Conservation (phyloP, 1,140 invertebrate genomes). For the Apis dorsata region DNA sequence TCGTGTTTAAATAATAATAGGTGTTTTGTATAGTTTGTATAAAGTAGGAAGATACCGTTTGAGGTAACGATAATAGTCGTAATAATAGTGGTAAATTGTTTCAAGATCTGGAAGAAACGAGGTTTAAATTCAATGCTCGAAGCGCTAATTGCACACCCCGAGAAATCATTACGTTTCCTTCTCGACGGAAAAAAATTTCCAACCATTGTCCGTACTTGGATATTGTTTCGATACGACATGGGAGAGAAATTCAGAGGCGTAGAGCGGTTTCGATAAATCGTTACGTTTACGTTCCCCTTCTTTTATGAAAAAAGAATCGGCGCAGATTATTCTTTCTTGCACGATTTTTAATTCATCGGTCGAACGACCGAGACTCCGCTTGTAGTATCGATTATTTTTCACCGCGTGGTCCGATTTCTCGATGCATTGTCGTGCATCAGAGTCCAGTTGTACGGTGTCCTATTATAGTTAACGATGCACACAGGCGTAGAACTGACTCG, state of each 20-base stretch:
- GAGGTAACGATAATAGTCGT: too few species aligned
- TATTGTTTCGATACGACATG: too few species aligned
- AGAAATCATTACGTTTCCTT: neutral
- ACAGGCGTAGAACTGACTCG: slow-evolving; percentile 55
- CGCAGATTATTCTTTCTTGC: neutral
- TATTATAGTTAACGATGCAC: slow-evolving; percentile 67
- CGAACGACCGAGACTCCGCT: neutral
- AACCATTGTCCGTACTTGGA: neutral
- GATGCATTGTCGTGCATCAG: slow-evolving; percentile 52
- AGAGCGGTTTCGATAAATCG: neutral
- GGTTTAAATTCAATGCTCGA: neutral
- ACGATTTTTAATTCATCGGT: neutral
- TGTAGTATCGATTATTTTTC: slow-evolving; percentile 41
- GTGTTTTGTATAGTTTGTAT: too few species aligned
- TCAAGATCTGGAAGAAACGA: neutral
- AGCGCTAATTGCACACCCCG: neutral
- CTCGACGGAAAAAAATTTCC: too few species aligned
- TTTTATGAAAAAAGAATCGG: neutral
- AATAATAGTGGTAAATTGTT: neutral
- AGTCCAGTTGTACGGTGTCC: slow-evolving; percentile 65
- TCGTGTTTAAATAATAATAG: too few species aligned
- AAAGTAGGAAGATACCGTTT: too few species aligned
- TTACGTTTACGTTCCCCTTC: neutral
- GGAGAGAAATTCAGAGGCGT: neutral
- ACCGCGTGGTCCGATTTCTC: slow-evolving; percentile 47